These are phyloP conservation scores for Poeciliopsis infans DNA, from an alignment of 2,797 vertebrate genomes.

Conservation along the genomic window DNA sequence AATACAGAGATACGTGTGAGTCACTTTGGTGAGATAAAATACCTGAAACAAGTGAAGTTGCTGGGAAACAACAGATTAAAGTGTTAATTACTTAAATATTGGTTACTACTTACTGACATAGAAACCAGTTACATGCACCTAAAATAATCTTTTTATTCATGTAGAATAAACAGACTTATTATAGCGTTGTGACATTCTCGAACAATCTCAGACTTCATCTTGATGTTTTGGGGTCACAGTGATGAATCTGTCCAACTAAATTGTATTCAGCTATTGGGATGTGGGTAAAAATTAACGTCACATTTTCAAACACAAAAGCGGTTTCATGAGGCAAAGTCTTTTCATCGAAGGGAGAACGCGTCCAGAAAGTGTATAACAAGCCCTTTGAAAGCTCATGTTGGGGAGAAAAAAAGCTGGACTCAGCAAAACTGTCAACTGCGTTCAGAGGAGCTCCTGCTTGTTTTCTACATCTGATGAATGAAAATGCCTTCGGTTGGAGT, in stretches of 20 bases:
- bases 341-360: constrained; percentile 44
- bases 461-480: constrained; percentile 35
- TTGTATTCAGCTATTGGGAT: constrained; percentile 22
- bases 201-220: constrained; percentile 22
- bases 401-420: constrained; percentile 57
- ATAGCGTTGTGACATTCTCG: constrained; percentile 12
- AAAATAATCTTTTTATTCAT: background rate
- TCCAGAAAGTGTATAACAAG: constrained; percentile 34
- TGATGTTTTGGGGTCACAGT: constrained; percentile 23
- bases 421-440: constrained; percentile 63
- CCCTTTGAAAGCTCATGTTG: constrained; percentile 54
- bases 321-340: constrained; percentile 45
- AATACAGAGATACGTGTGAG: background rate
- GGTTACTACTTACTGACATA: background rate
- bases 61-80: background rate
- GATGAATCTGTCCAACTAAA: constrained; percentile 17
- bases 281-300: constrained; percentile 33
- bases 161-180: constrained; percentile 6
- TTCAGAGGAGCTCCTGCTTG: constrained; percentile 48
- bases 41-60: background rate
- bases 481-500: constrained; percentile 22
- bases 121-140: background rate
- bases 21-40: background rate
- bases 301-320: constrained; percentile 50
- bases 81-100: background rate